phyloP scores from a whole-genome alignment of 53 echinoderm and acorn worm species.

The Antedon mediterranea region DNA sequence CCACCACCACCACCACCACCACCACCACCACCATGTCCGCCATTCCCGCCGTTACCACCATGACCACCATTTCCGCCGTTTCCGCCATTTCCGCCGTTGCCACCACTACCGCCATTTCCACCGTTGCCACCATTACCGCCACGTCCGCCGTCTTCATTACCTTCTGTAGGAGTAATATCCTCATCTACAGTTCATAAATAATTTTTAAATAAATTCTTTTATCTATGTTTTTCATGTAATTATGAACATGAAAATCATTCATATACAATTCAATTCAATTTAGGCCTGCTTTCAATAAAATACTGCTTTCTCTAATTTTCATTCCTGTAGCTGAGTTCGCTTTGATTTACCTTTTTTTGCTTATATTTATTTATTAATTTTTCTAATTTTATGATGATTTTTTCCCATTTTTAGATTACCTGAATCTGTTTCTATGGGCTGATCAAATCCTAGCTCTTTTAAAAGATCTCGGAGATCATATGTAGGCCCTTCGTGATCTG shows the following conservation, averaged over 20 bases:
- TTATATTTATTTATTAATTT: too few species aligned
- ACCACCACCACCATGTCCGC: neutral
- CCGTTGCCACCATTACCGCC: neutral
- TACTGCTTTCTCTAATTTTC: too few species aligned
- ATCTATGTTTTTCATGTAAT: too few species aligned
- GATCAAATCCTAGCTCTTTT: neutral
- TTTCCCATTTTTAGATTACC: neutral
- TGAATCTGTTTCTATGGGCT: neutral
- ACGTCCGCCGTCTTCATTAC: neutral
- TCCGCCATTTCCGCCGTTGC: neutral
- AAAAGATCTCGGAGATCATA: neutral
- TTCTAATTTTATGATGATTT: too few species aligned
- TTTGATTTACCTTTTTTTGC: too few species aligned
- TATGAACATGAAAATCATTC: too few species aligned
- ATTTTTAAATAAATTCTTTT: too few species aligned
- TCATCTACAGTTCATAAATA: neutral
- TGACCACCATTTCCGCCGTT: neutral
- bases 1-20: too few species aligned
- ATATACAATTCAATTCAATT: too few species aligned
- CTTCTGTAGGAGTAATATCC: too few species aligned
- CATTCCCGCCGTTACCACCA: neutral
- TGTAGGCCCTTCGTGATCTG: neutral
- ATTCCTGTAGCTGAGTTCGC: too few species aligned
- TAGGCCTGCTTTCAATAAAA: too few species aligned
- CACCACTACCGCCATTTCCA: neutral